phyloP scores from a whole-genome alignment of 1,140 invertebrate genomes.

The Hycleus cichorii region DNA sequence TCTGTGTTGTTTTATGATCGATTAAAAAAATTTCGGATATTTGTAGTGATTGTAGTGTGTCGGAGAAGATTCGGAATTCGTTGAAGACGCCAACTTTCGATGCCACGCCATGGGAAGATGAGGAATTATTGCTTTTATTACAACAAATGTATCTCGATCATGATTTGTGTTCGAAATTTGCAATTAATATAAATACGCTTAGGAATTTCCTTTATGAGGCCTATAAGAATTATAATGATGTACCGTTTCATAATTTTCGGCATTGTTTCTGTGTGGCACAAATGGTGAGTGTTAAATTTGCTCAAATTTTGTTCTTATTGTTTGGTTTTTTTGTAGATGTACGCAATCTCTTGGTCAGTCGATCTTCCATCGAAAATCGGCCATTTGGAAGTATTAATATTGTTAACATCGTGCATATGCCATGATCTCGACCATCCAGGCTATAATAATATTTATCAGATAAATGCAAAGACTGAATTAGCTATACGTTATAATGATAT shows the following conservation, averaged over 20 bases:
- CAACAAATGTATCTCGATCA: conserved; percentile 81
- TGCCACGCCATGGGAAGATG: conserved; percentile 76
- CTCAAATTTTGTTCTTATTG: background rate
- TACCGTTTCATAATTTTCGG: conserved; percentile 85
- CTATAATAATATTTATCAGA: conserved; percentile 84
- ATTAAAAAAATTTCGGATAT: background rate
- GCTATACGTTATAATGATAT: conserved; percentile 85
- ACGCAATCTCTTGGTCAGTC: conserved; percentile 71
- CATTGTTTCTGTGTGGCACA: conserved; percentile 86
- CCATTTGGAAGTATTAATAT: conserved; percentile 67
- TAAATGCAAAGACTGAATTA: conserved; percentile 78
- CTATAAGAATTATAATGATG: conserved; percentile 84
- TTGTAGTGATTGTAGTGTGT: conserved; percentile 57
- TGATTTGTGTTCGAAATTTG: conserved; percentile 66
- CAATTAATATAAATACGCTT: conserved; percentile 65
- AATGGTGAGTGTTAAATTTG: conserved; percentile 61
- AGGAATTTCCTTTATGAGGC: conserved; percentile 70
- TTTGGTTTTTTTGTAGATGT: conserved; percentile 58
- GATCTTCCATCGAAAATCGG: conserved; percentile 62
- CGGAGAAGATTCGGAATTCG: conserved; percentile 41
- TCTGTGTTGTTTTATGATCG: background rate
- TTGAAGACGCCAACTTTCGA: conserved; percentile 72
- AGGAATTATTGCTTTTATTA: conserved; percentile 71
- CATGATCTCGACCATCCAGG: conserved; percentile 91
- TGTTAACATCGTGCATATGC: conserved; percentile 78